Base-by-base conservation (phyloP, 1,140 invertebrate species). In the Drosophila melanogaster region DNA sequence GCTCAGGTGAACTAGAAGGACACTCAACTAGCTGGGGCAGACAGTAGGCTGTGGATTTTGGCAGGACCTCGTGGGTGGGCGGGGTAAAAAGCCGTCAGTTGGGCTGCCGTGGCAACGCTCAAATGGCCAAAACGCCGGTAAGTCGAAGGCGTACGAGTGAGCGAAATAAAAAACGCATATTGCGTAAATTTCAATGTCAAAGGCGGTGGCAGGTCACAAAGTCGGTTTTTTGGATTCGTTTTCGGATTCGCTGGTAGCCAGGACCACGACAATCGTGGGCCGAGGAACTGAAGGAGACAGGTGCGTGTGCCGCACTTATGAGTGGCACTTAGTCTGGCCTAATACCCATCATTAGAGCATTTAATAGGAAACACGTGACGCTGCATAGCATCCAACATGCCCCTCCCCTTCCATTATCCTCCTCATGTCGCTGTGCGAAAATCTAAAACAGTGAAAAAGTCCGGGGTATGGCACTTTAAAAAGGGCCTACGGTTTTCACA, bases 301-400 rank as follows among this genome's bases (percentile, higher is more conserved):
- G 83, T 87, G 80, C 66, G 79, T 83, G 84, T 79, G 81, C 58
- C 75, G 84, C 79, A 89, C 83, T 86, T 87, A 83, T 86, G 83
- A 79, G 79, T 87, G 83, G 84, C 83, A 89, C 84, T 87, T 87
- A 83, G 83, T 77, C 84, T 84, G 75, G 71, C 77, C 85, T 87
- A 87, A 87, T 87, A 87, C 84, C 79, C 85, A 89, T 87, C 84
- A 87, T 87, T 87, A 89, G 84, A 89, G 81, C 79, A 87, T 87
- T 87, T 87, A 87, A 87, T 84, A 87, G 84, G 84, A 87, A 89
- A 78, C 84, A 87, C 84, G 84, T 87, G 84, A 87, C 80, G 46
- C 75, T 77, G 56, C 75, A 69, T 61, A 77, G 55, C 61, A 66
- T 61, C 35, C 72, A 33, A 40, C 38, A 33, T 38, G 46, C 19